Base-by-base conservation (phyloP, 2,113 vertebrate genomes). In the Eira barbara region DNA sequence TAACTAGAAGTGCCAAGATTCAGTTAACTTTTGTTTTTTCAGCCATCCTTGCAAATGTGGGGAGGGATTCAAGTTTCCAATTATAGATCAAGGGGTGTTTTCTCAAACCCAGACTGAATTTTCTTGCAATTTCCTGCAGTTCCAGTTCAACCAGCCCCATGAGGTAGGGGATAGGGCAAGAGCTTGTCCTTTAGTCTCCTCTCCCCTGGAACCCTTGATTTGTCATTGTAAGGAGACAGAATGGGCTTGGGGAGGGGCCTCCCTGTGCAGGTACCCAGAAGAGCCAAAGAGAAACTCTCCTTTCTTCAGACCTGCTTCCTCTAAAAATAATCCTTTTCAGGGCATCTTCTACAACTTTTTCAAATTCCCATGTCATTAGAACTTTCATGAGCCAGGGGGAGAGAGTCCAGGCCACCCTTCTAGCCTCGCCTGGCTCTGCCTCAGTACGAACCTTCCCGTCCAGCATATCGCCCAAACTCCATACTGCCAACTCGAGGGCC, bases 101-200 rank as follows among this genome's bases (percentile, higher is more conserved):
- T 49, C n/a, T 78, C 86, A 90, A 63, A 45, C 21, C 20, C 27
- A 29, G 29, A 55, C 29, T 12, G 23, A 81, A 14, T 47, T 80
- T 96, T 86, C 73, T 73, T 85, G 29, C 8, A 23, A 57, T 85
- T 79, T 85, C 81, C 71, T 36, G 52, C 55, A 74, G 20, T 65
- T 91, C 73, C 63, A 86, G 45, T 55, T 86, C 74, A 55, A 21
- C 59, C 34, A 78, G 69, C 47, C 25, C 25, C 18, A n/a, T 1
- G 9, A 14, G 15, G 14, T 34, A 7, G 20, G 4, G 0, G 10
- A 1, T 4, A 29, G 90, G 29, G 12, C n/a, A 55, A n/a, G 76
- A 36, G 45, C 29, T 45, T 71, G 85, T 73, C n/a, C 65, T 89
- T 76, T 17, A n/a, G 39, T 27, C 4, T 23, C 25, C 31, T 34